A percentile compares a stretch with the other conserved stretches of the same genome.
Conservation (phyloP, 2,797 vertebrate genomes). For the Hypotaenidia okinawae region DNA sequence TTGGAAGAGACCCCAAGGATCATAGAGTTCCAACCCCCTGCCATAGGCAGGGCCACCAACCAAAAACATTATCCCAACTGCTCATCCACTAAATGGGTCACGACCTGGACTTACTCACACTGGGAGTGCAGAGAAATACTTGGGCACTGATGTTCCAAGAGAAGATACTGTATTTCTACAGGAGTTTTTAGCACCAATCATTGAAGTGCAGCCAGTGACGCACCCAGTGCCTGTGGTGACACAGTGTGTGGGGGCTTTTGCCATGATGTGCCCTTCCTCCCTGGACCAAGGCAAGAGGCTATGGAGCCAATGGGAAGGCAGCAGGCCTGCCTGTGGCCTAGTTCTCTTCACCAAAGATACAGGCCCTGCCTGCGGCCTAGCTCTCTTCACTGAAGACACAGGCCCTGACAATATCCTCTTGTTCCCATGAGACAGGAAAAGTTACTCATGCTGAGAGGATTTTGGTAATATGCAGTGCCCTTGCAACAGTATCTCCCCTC, state of each 20-base stretch:
- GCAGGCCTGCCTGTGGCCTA: no score
- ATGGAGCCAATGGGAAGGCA: no score
- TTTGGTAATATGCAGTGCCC: no score
- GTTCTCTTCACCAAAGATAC: no score
- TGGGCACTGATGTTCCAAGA: not conserved
- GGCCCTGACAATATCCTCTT: no score
- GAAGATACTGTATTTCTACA: not conserved
- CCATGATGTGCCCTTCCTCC: not conserved
- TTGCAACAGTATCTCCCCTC: not conserved
- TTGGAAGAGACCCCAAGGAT: no score
- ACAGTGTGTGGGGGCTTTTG: not conserved
- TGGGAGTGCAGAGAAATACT: not conserved
- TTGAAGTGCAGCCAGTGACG: not conserved
- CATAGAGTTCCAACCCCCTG: no score
- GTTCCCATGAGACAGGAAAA: no score
- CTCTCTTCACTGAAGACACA: no score
- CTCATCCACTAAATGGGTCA: not conserved
- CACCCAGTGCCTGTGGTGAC: not conserved
- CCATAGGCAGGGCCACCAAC: no score
- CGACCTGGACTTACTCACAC: not conserved
- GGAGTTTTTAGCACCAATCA: not conserved
- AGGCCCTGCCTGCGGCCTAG: no score
- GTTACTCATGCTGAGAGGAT: no score
- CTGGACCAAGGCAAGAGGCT: not conserved
- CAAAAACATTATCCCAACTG: not conserved